Conservation (phyloP, 2,113 vertebrate genomes). For the Phyllostomus discolor region DNA sequence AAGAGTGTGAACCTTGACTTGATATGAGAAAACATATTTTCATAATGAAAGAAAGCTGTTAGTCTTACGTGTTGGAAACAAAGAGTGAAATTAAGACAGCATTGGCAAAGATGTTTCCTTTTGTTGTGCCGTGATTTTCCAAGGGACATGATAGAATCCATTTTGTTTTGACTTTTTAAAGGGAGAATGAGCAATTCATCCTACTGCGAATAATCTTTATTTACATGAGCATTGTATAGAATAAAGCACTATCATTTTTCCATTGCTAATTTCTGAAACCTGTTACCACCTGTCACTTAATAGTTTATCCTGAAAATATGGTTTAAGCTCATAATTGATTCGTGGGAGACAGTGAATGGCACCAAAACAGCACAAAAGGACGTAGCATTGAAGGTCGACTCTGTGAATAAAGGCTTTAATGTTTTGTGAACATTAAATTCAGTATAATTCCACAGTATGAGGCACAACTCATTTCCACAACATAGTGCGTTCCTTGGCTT, state of each 20-base stretch:
- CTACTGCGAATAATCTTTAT: slow-evolving; percentile 16
- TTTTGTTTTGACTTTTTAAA: slow-evolving; percentile 38
- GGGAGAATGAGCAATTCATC: slow-evolving; percentile 35
- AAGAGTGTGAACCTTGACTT: slow-evolving; percentile 45
- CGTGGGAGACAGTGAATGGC: neutral
- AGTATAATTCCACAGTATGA: neutral
- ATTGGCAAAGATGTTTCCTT: slow-evolving; percentile 43
- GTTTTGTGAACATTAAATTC: neutral
- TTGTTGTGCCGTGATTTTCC: slow-evolving; percentile 37
- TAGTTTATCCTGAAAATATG: neutral
- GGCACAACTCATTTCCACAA: neutral
- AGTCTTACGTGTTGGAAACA: slow-evolving; percentile 47
- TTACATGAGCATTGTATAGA: slow-evolving; percentile 43
- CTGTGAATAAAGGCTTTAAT: neutral
- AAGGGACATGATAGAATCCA: neutral
- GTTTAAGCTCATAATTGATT: slow-evolving; percentile 36
- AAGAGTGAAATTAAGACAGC: slow-evolving; percentile 42
- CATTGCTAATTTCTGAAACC: slow-evolving; percentile 14
- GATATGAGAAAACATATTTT: slow-evolving; percentile 58
- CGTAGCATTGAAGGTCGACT: neutral
- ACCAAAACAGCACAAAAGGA: slow-evolving; percentile 5
- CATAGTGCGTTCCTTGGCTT: neutral
- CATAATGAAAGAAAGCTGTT: slow-evolving; percentile 47
- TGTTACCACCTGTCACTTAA: neutral
- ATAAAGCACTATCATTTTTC: slow-evolving; percentile 25